Evolutionary conservation across 2,797 vertebrate species (phyloP), one percentile per base, ranked within the genome.

Genomic region (Protosalanx chinensis): DNA sequence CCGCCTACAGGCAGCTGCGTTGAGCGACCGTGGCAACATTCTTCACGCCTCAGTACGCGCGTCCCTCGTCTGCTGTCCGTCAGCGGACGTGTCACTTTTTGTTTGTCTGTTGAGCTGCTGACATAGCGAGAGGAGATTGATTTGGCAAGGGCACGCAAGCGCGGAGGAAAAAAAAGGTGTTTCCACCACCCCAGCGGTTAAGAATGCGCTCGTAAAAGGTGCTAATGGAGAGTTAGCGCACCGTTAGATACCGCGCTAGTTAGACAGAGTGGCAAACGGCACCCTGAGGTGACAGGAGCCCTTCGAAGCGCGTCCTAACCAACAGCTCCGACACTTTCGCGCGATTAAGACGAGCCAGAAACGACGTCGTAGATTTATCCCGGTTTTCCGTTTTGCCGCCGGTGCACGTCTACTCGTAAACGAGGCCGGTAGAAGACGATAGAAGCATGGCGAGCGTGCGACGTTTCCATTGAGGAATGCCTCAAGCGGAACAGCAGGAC

Each of bases 161-260:
- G 18, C 60, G 35, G 66, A 79, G 70, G 51, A 67, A 67, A 63
- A 67, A 33, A 74, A 80, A 51, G 0, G 7, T 76, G 72, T 84
- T 76, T 76, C 79, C 77, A 68, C 58, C 72, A 57, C 72, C 76
- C n/a, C 62, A 69, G 80, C 70, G 63, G 61, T 63, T 29, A 72
- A 82, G 71, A 77, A 80, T 79, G 61, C 72, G 51, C 76, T 76
- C 57, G 72, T 82, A 77, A 85, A 81, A 23, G 20, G 8, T n/a
- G 56, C 18, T 18, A 41, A n/a, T 18, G 13, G 12, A 6, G 32
- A 67, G 37, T 68, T 70, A 57, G 70, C 81, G 68, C 75, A 82
- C 32, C 71, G 67, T 77, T 30, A 75, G 68, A 64, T 75, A 64
- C 75, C 81, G 72, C 64, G 59, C 69, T 74, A 75, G 84, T 84